Percentiles rank a stretch among this genome's conserved stretches.
These are phyloP conservation scores for Drosophila pectinifera DNA, from an alignment of 1,140 invertebrate species.

Conservation along the genomic window DNA sequence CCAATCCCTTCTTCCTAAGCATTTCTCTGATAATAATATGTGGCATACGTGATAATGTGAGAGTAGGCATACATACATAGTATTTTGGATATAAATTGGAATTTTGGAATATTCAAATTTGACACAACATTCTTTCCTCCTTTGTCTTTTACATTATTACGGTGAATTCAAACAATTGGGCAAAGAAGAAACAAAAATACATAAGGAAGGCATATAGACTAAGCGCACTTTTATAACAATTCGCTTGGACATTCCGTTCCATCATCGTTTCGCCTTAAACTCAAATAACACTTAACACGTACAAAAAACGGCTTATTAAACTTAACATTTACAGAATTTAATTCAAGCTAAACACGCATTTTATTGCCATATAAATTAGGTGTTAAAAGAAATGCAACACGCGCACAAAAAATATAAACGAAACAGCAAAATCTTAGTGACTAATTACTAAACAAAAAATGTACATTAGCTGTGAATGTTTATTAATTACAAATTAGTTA, in stretches of 20 bases:
- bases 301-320: constrained; percentile 61
- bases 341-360: constrained; percentile 69
- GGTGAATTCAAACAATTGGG: constrained; percentile 24
- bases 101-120: constrained; percentile 61
- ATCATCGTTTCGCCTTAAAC: constrained; percentile 57
- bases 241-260: constrained; percentile 18
- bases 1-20: constrained; percentile 8
- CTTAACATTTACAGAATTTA: constrained; percentile 67
- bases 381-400: constrained; percentile 63
- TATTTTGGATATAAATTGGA: constrained; percentile 45
- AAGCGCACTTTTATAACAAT: constrained; percentile 52
- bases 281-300: constrained; percentile 81
- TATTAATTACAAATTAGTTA: constrained; percentile 71
- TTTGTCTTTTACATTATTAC: constrained; percentile 36
- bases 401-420: constrained; percentile 43
- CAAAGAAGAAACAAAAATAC: constrained; percentile 16
- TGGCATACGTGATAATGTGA: constrained; percentile 44
- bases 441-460: constrained; percentile 43
- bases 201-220: constrained; percentile 26
- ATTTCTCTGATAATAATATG: constrained; percentile 27
- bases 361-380: constrained; percentile 50
- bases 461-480: constrained; percentile 67
- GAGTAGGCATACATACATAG: constrained; percentile 52
- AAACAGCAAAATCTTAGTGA: constrained; percentile 40
- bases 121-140: constrained; percentile 40